phyloP scores from a whole-genome alignment of 2,797 vertebrate genomes.

The Diplodus sargus region DNA sequence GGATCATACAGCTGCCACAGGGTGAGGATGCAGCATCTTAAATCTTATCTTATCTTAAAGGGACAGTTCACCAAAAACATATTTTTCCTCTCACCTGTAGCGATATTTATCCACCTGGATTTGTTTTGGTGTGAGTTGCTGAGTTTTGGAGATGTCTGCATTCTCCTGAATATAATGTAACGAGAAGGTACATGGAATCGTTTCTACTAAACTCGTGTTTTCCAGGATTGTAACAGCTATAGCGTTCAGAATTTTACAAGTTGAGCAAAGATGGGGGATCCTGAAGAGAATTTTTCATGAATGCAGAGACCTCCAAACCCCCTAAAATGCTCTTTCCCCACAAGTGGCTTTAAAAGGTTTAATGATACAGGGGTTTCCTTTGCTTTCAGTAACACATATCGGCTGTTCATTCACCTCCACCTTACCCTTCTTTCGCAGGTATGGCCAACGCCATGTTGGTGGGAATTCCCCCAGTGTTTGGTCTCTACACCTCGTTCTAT shows the following conservation, averaged over 20 bases:
- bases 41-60: no score
- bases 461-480: slow-evolving; percentile 92
- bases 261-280: not conserved
- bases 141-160: no score
- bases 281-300: not conserved
- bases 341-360: not conserved
- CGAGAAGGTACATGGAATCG: not conserved
- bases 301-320: not conserved
- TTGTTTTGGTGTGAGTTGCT: no score
- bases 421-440: slow-evolving; percentile 74
- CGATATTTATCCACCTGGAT: no score
- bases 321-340: no score
- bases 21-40: slow-evolving; percentile 72
- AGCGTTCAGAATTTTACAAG: not conserved
- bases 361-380: not conserved
- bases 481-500: slow-evolving; percentile 93
- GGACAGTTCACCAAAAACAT: no score
- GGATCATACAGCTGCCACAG: slow-evolving; percentile 84
- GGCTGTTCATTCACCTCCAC: not conserved
- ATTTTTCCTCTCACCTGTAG: no score
- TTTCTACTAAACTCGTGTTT: not conserved
- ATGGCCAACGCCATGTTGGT: slow-evolving; percentile 92
- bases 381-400: not conserved
- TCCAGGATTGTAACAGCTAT: not conserved
- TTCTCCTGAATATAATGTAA: no score